Evolutionary conservation across 2,797 vertebrate genomes (phyloP), one percentile per base, ranked within the genome.

Genomic region (Mus caroli): DNA sequence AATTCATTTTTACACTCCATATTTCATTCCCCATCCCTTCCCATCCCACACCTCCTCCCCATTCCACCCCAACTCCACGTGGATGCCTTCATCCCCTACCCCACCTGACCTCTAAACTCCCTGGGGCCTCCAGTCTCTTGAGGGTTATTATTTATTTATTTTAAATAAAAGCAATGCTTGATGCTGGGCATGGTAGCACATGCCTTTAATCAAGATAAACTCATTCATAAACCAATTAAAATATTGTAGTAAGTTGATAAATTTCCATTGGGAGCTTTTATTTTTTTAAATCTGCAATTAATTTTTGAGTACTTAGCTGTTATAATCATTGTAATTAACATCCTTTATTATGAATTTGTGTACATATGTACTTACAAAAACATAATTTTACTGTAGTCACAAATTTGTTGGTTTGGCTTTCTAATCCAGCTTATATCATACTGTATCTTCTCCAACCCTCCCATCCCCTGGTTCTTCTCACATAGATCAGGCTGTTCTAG

Each of bases 191-290:
- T 46, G 10, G 60, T 13, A 34, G 82, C 26, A 64, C 58, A 84
- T 34, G 40, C 40, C 62, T 84, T 62, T 84, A 64, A 13, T 84
- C 40, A 91, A 76, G 40, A 87, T 46, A 90, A 95, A 73, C 11
- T 88, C 62, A 54, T 80, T 89, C 14, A 69, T 90, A 92, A 85
- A 84, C 40, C 40, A 84, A 34, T 64, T 50, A 46, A 28, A 46
- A 84, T 64, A 84, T 46, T 64, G 4, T 50, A 79, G 28, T 79
- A 34, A 79, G 88, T 71, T 93, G 24, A 73, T 78, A 71, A 54
- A 84, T 78, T 93, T 91, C 52, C 37, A 88, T 13, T 79, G 82
- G 88, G 40, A 14, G 26, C 83, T 96, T 89, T 77, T 12, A 17
- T 46, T 54, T 58, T 60, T 82, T 60, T 60, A 60, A 82, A 60